phyloP scores from a whole-genome alignment of 1,140 invertebrate genomes.

The Neuroterus valhalla region DNA sequence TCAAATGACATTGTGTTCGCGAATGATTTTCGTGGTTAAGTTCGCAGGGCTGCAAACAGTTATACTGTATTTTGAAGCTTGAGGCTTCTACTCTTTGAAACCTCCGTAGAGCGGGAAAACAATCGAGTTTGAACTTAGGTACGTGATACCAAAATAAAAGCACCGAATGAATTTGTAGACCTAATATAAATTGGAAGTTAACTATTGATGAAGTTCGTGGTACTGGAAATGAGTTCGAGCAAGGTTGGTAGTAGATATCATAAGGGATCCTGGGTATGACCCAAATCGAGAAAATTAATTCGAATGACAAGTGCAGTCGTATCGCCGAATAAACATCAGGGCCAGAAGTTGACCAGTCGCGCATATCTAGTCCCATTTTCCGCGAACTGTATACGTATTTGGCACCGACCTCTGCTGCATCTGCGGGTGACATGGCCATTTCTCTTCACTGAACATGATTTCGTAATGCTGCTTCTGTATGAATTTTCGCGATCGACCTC shows the following conservation, averaged over 20 bases:
- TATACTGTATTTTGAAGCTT: no score
- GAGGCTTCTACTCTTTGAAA: no score
- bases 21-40: no score
- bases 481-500: neutral
- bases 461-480: slow-evolving; percentile 23
- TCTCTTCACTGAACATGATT: slow-evolving; percentile 38
- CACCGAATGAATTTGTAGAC: no score
- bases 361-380: slow-evolving; percentile 50
- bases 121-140: no score
- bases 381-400: slow-evolving; percentile 50
- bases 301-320: slow-evolving; percentile 64
- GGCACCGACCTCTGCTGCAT: slow-evolving; percentile 53
- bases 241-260: slow-evolving; percentile 18
- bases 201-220: neutral
- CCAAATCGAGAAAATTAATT: slow-evolving; percentile 63
- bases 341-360: slow-evolving; percentile 63
- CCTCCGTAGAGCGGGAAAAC: no score
- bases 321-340: slow-evolving; percentile 66
- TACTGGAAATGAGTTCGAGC: no score
- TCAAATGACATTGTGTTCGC: no score
- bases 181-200: no score
- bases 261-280: neutral
- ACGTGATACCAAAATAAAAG: no score
- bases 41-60: no score
- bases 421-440: slow-evolving; percentile 57